Evolutionary conservation across 1,140 invertebrate species (phyloP).

Genomic region (Rhopalosiphum padi): DNA sequence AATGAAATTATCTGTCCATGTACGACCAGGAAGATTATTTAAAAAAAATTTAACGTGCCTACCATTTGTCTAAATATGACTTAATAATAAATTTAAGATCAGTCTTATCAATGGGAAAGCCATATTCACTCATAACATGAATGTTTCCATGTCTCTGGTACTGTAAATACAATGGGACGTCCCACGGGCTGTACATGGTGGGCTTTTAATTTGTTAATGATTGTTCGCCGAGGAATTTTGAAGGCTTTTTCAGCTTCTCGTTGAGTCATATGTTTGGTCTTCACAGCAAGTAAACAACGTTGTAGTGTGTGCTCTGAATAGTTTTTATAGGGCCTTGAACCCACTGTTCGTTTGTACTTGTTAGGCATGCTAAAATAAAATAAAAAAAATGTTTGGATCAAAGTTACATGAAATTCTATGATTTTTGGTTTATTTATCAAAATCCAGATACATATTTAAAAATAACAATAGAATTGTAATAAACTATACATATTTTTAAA

Average conservation of each 20-base stretch:
- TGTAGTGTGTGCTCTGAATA: slow-evolving; percentile 52
- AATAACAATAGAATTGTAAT: slow-evolving; percentile 17
- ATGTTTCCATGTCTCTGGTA: not conserved
- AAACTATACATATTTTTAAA: not conserved
- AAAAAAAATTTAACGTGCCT: not conserved
- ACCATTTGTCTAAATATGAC: slow-evolving; percentile 17
- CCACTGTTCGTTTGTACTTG: slow-evolving; percentile 38
- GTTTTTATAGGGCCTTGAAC: slow-evolving; percentile 58
- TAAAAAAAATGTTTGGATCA: slow-evolving; percentile 31
- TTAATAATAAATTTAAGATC: slow-evolving; percentile 21
- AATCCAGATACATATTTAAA: slow-evolving; percentile 24
- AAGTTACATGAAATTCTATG: slow-evolving; percentile 26
- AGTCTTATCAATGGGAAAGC: slow-evolving; percentile 22
- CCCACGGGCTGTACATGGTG: not conserved
- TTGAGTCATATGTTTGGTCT: slow-evolving; percentile 48
- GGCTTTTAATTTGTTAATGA: slow-evolving; percentile 57
- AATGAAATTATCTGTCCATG: slow-evolving; percentile 2
- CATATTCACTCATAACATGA: slow-evolving; percentile 41
- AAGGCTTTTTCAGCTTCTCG: slow-evolving; percentile 53
- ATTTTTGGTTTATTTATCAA: slow-evolving; percentile 10
- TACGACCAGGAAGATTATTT: not conserved
- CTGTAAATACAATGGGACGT: slow-evolving; percentile 1
- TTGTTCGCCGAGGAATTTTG: slow-evolving; percentile 57
- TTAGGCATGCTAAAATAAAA: slow-evolving; percentile 26
- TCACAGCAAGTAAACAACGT: slow-evolving; percentile 56